Conservation (phyloP, 2,888 invertebrate species). For the Andrena haemorrhoa region DNA sequence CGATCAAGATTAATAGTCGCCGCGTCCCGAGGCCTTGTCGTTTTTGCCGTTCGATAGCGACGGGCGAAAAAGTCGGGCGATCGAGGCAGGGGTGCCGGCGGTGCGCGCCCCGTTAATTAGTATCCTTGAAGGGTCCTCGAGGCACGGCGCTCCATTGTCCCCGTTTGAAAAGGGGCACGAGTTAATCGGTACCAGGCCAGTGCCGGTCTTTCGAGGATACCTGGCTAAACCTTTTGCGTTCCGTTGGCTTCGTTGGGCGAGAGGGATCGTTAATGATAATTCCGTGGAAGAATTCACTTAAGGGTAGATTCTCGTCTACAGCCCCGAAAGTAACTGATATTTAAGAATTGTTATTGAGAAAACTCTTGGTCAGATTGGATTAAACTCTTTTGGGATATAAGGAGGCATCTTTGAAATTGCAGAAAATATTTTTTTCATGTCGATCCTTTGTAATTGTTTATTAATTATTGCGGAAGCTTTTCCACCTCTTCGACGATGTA, state of each 20-base stretch:
- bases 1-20: constrained; percentile 46
- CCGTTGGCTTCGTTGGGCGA: neutral
- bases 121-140: constrained; percentile 27
- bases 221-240: neutral
- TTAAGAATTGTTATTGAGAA: too few relatives aligned
- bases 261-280: constrained; percentile 33
- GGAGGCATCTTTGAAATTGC: too few relatives aligned
- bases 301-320: too few relatives aligned
- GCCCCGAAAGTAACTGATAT: too few relatives aligned
- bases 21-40: neutral
- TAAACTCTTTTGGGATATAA: too few relatives aligned
- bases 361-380: too few relatives aligned
- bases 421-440: too few relatives aligned
- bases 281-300: constrained; percentile 32
- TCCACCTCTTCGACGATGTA: too few relatives aligned
- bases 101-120: constrained; percentile 7
- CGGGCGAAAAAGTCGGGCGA: constrained; percentile 9
- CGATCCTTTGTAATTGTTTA: too few relatives aligned
- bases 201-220: neutral
- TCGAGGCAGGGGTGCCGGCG: neutral
- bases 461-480: too few relatives aligned
- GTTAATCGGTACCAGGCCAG: neutral
- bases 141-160: constrained; percentile 16
- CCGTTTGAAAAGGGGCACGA: neutral
- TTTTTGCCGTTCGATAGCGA: constrained; percentile 7